Conservation (phyloP, 2,888 invertebrate genomes). For the Trichogramma evanescens region DNA sequence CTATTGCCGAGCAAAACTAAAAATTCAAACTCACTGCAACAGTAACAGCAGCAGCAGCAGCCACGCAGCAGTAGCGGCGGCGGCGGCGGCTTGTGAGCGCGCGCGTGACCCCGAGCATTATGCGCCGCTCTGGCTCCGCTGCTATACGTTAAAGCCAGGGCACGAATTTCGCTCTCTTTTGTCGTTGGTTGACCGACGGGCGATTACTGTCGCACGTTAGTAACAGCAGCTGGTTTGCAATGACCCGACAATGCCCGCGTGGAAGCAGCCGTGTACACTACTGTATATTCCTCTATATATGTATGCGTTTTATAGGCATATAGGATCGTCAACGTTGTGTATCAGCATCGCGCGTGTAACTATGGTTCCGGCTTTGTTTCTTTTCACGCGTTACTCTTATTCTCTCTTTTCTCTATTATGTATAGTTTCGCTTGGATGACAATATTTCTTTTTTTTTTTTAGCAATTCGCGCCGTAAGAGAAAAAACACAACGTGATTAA, state of each 20-base stretch:
- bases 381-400: neutral
- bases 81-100: neutral
- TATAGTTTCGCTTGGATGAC: neutral
- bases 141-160: neutral
- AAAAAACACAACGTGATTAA: neutral
- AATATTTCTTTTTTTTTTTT: neutral
- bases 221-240: constrained; percentile 16
- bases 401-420: neutral
- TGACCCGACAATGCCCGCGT: constrained; percentile 3
- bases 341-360: too few species aligned
- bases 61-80: neutral
- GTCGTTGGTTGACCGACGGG: constrained; percentile 18
- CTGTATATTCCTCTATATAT: too few species aligned
- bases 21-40: too few species aligned
- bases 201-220: constrained; percentile 24
- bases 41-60: neutral
- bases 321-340: too few species aligned
- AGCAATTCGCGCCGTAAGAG: neutral
- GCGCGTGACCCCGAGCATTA: neutral
- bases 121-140: neutral
- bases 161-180: constrained; percentile 18
- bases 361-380: too few species aligned
- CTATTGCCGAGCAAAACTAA: too few species aligned
- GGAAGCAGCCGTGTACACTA: neutral
- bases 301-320: too few species aligned